phyloP scores from a whole-genome alignment of 1,140 invertebrate species.

The Thalassaphorura encarpata region DNA sequence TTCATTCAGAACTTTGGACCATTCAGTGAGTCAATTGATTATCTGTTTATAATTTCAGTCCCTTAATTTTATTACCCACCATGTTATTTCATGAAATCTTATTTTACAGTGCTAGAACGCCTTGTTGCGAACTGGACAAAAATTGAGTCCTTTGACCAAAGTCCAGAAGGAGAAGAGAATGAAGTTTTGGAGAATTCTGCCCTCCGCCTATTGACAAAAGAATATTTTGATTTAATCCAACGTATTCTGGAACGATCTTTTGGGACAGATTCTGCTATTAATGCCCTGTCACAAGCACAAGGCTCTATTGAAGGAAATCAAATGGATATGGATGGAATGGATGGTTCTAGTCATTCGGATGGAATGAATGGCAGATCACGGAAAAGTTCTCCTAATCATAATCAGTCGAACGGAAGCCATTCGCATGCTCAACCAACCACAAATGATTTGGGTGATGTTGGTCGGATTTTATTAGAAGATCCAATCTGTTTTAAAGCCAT shows the following conservation, averaged over 20 bases:
- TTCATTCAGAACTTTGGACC: slow-evolving; percentile 12
- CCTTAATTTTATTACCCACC: too few species aligned
- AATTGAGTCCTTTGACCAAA: background rate
- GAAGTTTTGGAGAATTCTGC: slow-evolving; percentile 15
- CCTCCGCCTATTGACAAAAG: slow-evolving; percentile 10
- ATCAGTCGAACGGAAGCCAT: too few species aligned
- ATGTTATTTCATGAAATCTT: background rate
- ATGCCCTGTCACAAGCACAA: too few species aligned
- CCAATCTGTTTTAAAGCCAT: background rate
- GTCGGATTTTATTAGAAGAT: background rate
- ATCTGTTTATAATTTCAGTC: background rate
- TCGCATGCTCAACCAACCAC: too few species aligned
- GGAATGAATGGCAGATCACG: too few species aligned
- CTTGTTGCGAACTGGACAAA: slow-evolving; percentile 1
- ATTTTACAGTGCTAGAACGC: slow-evolving; percentile 1
- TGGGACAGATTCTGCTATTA: too few species aligned
- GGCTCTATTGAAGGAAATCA: too few species aligned
- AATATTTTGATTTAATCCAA: slow-evolving; percentile 4
- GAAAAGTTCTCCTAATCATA: background rate
- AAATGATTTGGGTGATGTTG: background rate
- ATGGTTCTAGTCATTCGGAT: too few species aligned
- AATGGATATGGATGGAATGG: too few species aligned
- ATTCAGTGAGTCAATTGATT: slow-evolving; percentile 3
- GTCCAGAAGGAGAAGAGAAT: background rate
- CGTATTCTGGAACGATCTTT: background rate